Base-by-base conservation (phyloP, 2,113 vertebrate species). In the Brachypodius melanocephalos region DNA sequence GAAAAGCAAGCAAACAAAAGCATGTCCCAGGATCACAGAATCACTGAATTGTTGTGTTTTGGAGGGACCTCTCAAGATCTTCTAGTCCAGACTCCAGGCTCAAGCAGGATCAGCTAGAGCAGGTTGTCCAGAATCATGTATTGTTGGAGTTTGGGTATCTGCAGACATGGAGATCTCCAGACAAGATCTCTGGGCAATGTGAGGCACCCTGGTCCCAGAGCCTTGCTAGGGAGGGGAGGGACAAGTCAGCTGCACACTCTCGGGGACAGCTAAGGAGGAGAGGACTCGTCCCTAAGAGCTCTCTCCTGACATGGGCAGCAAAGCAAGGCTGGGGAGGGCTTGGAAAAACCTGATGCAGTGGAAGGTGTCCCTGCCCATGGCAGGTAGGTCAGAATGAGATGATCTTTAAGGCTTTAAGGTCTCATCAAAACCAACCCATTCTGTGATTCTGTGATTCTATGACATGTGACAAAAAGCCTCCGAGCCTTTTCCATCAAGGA, bases 41-140 rank as follows among this genome's bases (percentile, higher is more conserved):
- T 32, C 40, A 42, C 0, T 3, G 8, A 25, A 40, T 25, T 1
- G 1, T 9, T 89, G 40, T 22, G 13, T 8, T 3, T 57, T 48
- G 51, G 18, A 54, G 4, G 14, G 43, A 81, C 5, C 3, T 54
- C 16, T 17, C 42, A 43, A 43, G 16, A 43, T 43, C 42, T 43
- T 43, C 42, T 43, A 17, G 42, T 43, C 16, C 42, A 43, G 16
- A 43, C 16, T 43, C 42, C 28, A 3, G 17, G n/a, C 20, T 84
- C 25, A 45, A 49, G 51, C 28, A 86, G 11, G 17, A 16, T 52
- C 45, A 78, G 17, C 69, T 29, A 19, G 26, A 72, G 48, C 28
- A 36, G 61, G 14, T 25, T 65, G 18, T 59, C 24, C 83, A 58
- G n/a, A 58, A 34, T 34, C n/a, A n/a, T 14, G 28, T 46, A 7